Conservation (phyloP, 2,888 invertebrate genomes). For the Cheilosia impressa region DNA sequence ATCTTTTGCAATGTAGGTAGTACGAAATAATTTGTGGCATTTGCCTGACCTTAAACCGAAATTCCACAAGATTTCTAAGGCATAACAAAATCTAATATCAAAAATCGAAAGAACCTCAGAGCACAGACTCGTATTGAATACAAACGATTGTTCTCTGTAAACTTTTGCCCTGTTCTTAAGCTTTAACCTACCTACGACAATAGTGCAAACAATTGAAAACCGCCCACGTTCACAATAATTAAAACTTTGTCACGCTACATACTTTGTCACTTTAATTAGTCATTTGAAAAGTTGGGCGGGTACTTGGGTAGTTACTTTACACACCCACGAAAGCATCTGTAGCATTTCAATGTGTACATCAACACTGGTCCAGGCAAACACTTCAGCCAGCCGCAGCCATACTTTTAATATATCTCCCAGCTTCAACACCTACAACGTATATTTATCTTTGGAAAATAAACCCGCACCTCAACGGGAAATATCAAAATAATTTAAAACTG, state of each 20-base stretch:
- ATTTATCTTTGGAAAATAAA: not conserved
- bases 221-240: too few relatives aligned
- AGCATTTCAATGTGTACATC: slow-evolving; percentile 11
- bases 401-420: slow-evolving; percentile 34
- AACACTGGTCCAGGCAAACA: slow-evolving; percentile 12
- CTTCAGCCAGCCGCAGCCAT: slow-evolving; percentile 10
- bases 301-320: not conserved
- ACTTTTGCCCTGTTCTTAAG: too few relatives aligned
- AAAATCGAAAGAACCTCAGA: too few relatives aligned
- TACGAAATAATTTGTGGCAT: too few relatives aligned
- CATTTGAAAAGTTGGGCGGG: slow-evolving; percentile 11
- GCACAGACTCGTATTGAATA: too few relatives aligned
- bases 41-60: too few relatives aligned
- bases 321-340: not conserved
- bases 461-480: slow-evolving; percentile 5
- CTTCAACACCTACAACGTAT: not conserved
- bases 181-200: too few relatives aligned
- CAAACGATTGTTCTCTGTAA: too few relatives aligned
- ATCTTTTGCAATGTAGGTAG: too few relatives aligned
- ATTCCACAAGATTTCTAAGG: too few relatives aligned
- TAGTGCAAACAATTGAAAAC: too few relatives aligned
- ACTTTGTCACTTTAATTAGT: not conserved
- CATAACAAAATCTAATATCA: too few relatives aligned
- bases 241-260: not conserved
- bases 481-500: slow-evolving; percentile 25